Evolutionary conservation across 1,140 invertebrate species (phyloP).

Genomic region (Drosophila setifemur): DNA sequence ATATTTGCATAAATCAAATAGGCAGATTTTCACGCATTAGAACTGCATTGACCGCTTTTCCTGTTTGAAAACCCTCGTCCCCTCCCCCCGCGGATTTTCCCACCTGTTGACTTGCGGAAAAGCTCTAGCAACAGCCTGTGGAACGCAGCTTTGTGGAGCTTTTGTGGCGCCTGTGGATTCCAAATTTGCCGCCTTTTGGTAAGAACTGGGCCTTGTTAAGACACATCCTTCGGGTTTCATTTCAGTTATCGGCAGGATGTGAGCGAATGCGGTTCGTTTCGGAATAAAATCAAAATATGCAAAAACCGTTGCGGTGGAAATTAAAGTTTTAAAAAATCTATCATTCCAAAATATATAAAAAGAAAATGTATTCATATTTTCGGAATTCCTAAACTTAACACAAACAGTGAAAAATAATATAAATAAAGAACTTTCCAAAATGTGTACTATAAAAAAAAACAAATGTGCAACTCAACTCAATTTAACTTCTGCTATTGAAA

Average conservation of each 20-base stretch:
- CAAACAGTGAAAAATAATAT: neutral
- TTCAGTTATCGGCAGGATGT: conserved; percentile 64
- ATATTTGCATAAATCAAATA: conserved; percentile 77
- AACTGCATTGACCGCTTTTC: conserved; percentile 42
- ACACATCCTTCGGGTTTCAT: conserved; percentile 31
- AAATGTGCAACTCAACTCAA: no score
- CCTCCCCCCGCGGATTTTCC: neutral
- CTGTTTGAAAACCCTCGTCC: neutral
- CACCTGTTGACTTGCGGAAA: conserved; percentile 32
- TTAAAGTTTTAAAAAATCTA: neutral
- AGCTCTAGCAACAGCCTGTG: conserved; percentile 31
- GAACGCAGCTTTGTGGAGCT: conserved; percentile 65
- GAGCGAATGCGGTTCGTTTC: conserved; percentile 56
- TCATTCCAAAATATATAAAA: neutral
- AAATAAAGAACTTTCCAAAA: no score
- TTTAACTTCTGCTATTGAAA: no score
- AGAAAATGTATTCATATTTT: no score
- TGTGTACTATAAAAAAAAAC: neutral
- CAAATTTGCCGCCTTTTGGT: conserved; percentile 69
- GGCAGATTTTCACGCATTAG: conserved; percentile 52
- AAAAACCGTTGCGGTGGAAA: conserved; percentile 1
- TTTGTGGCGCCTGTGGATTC: conserved; percentile 42
- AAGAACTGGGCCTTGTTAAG: conserved; percentile 68
- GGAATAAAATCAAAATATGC: neutral
- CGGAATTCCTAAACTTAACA: no score